Conservation (phyloP, 2,888 invertebrate species). For the Empis livida region DNA sequence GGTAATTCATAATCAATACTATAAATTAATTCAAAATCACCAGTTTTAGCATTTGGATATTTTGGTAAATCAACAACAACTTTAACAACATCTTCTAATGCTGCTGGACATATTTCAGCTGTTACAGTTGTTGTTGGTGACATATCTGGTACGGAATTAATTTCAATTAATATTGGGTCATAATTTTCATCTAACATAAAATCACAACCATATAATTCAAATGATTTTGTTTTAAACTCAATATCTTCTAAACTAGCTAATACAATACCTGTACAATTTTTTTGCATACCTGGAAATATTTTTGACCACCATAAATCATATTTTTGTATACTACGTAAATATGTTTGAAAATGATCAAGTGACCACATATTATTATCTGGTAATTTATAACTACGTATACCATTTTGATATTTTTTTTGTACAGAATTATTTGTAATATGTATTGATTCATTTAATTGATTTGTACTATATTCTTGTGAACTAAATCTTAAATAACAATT, state of each 20-base stretch:
- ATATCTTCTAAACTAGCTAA: conserved; percentile 64
- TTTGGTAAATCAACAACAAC: conserved; percentile 42
- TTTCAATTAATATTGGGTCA: conserved; percentile 82
- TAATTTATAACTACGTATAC: conserved; percentile 34
- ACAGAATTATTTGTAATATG: conserved; percentile 82
- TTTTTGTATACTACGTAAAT: conserved; percentile 37
- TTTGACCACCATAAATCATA: conserved; percentile 49
- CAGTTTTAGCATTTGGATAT: conserved; percentile 39
- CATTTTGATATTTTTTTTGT: conserved; percentile 48
- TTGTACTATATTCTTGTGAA: conserved; percentile 64
- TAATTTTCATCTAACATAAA: conserved; percentile 78
- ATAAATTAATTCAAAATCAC: conserved; percentile 17
- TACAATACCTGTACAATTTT: conserved; percentile 66
- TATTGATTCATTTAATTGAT: conserved; percentile 69
- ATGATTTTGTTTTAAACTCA: conserved; percentile 55
- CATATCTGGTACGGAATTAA: conserved; percentile 81
- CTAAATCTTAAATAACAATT: conserved; percentile 79
- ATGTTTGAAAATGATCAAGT: conserved; percentile 53
- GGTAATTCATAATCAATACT: no score
- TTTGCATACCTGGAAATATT: conserved; percentile 76
- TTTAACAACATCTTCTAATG: conserved; percentile 75
- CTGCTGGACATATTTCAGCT: conserved; percentile 64
- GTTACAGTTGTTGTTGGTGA: conserved; percentile 71
- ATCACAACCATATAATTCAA: conserved; percentile 86
- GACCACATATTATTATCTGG: conserved; percentile 80